Evolutionary conservation across 37 sponge, comb jelly and placozoan genomes (phyloP).

Genomic region (Oopsacas minuta): DNA sequence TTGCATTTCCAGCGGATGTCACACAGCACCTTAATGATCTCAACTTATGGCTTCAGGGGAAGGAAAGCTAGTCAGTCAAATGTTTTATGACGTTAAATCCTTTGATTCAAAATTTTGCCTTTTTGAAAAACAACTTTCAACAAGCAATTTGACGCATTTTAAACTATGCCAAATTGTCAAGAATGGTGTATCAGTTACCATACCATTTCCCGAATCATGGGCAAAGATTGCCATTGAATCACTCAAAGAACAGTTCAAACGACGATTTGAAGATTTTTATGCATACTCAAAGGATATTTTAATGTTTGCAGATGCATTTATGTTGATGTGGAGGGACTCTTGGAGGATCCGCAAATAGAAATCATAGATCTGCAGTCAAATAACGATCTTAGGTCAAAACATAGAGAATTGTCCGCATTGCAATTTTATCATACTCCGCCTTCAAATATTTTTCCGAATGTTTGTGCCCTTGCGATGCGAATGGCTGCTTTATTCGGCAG

Average conservation of each 20-base stretch:
- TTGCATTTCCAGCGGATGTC: conserved; percentile 11
- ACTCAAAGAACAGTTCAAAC: neutral
- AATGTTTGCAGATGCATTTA: neutral
- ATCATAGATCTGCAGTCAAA: neutral
- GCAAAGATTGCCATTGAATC: neutral
- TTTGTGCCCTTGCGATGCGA: neutral
- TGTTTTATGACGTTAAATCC: neutral
- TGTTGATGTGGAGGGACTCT: neutral
- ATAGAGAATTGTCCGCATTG: neutral
- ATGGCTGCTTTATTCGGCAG: neutral
- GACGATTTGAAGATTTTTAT: neutral
- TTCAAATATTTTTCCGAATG: neutral
- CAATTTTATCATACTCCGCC: neutral
- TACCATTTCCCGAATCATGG: neutral
- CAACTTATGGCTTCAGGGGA: neutral
- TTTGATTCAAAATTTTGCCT: neutral
- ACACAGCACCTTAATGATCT: conserved; percentile 17
- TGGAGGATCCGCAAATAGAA: neutral
- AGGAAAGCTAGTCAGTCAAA: neutral
- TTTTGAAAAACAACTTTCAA: neutral
- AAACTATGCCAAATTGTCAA: neutral
- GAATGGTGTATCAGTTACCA: neutral
- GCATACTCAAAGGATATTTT: neutral
- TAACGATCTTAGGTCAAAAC: neutral
- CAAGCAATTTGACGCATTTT: neutral